Conservation (phyloP, 2,888 invertebrate species). For the Macrosiphum euphorbiae region DNA sequence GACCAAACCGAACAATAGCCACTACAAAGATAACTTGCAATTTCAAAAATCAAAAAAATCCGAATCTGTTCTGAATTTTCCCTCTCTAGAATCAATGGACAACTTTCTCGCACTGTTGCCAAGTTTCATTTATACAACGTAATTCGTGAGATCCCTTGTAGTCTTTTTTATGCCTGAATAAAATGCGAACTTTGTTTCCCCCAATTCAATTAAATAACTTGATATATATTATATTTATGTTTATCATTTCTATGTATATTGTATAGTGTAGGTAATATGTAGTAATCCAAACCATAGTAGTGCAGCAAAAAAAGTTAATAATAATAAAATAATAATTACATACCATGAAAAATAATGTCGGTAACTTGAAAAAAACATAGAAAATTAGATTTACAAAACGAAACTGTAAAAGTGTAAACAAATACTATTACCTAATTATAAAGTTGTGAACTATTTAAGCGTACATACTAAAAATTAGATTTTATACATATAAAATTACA, state of each 20-base stretch:
- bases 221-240: neutral
- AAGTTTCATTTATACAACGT: constrained; percentile 40
- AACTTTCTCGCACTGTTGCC: constrained; percentile 57
- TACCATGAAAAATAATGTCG: neutral
- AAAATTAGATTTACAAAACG: neutral
- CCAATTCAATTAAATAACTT: neutral
- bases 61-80: constrained; percentile 6
- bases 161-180: neutral
- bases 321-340: neutral
- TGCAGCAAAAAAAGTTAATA: neutral
- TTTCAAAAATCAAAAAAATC: constrained; percentile 22
- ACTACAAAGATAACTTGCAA: neutral
- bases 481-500: neutral
- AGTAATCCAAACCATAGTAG: neutral
- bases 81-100: neutral
- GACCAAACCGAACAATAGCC: neutral
- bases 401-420: too few species aligned
- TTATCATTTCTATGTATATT: neutral
- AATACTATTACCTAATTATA: too few species aligned
- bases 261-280: neutral
- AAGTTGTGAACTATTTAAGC: neutral
- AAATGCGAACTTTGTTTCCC: neutral
- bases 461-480: neutral
- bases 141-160: neutral
- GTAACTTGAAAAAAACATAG: neutral